Conservation (phyloP, 37 sponge, comb jelly and placozoan genomes). For the Oopsacas minuta region DNA sequence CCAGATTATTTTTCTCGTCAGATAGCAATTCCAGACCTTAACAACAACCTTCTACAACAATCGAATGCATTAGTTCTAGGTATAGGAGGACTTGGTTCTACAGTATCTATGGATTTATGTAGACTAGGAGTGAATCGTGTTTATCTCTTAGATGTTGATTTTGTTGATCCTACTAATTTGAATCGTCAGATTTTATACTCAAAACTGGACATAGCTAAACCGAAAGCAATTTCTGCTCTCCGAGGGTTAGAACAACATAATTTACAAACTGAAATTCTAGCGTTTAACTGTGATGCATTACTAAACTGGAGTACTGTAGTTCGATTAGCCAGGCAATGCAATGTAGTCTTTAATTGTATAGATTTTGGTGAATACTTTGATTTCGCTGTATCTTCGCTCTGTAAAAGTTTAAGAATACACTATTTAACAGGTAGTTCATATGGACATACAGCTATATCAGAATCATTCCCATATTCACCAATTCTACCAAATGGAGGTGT, state of each 20-base stretch:
- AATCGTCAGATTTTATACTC: conserved; percentile 40
- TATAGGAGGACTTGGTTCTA: conserved; percentile 40
- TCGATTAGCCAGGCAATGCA: conserved; percentile 25
- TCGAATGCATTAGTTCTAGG: conserved; percentile 40
- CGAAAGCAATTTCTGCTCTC: conserved; percentile 33
- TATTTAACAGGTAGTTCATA: conserved; percentile 47
- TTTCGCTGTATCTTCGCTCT: conserved; percentile 38
- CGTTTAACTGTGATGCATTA: not conserved
- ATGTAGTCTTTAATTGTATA: conserved; percentile 41
- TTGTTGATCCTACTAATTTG: conserved; percentile 33
- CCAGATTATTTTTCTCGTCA: conserved; percentile 36
- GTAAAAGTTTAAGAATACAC: conserved; percentile 24
- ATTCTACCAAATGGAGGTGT: conserved; percentile 26
- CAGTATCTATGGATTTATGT: conserved; percentile 32
- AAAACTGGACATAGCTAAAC: conserved; percentile 23
- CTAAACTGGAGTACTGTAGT: conserved; percentile 28
- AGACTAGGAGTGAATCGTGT: conserved; percentile 32
- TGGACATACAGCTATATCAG: conserved; percentile 44
- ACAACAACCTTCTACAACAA: conserved; percentile 24
- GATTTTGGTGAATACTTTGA: conserved; percentile 57
- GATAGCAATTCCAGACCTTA: conserved; percentile 28
- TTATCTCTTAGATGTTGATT: conserved; percentile 31
- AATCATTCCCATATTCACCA: conserved; percentile 28
- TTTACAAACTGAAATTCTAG: not conserved
- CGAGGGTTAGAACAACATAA: conserved; percentile 26